Evolutionary conservation across 1,140 invertebrate genomes (phyloP), one percentile per base, ranked within the genome.

Genomic region (Scaptomyza montana): DNA sequence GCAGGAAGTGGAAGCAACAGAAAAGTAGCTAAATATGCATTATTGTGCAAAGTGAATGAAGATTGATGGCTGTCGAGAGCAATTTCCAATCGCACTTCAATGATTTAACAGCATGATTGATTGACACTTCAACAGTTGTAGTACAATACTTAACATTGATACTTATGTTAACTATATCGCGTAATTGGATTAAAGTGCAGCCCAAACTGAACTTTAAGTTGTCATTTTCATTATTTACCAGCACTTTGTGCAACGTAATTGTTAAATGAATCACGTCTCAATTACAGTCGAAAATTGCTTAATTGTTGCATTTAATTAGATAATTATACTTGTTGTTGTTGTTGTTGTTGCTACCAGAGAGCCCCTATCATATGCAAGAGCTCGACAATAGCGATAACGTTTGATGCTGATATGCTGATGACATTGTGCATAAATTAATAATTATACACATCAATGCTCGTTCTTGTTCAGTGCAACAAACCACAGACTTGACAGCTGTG

Each of bases 401-500:
- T 36, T 25, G 21, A 36, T 9, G 7, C 5, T n/a, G n/a, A 36
- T 36, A 30, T 30, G 30, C 5, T 41, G 9, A 39, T 47, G 43
- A 21, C 13, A 41, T 50, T 25, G 45, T 60, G 45, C 69, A 72
- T 73, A 61, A 68, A 73, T 73, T 61, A 68, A 39, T 59, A 68
- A 81, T 78, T 70, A 55, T 57, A 66, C 19, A 73, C 62, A 46
- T 53, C 45, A 16, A 36, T 47, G 46, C 12, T 25, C 16, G 16
- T 16, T 16, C 16, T 16, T 16, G 16, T 16, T 25, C 1, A 25
- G 2, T 25, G 7, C 47, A 45, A 28, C 46, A 78, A 82, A 74
- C 79, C 78, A 39, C 79, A 82, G 39, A 21, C 25, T 55, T 82
- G 80, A 78, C 79, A 84, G 76, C 65, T 82, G 79, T 70, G 21